Base-by-base conservation (phyloP, 1,140 invertebrate genomes). In the Ylistrum balloti region DNA sequence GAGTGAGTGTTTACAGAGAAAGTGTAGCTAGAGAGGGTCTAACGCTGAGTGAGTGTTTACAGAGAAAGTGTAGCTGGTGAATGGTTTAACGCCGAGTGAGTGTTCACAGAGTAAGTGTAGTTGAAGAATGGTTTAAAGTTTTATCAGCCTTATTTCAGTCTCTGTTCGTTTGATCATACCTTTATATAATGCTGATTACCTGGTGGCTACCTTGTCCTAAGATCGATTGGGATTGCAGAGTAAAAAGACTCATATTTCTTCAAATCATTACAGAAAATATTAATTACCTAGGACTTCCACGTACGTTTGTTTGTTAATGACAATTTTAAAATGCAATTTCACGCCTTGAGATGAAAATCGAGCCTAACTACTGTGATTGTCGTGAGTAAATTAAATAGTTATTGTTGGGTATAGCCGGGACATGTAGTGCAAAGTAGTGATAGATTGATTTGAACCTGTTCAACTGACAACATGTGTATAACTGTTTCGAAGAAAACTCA, bases 251-350 rank as follows among this genome's bases (percentile, higher is more conserved):
- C 56, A 74, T 74, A 74, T 74, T 74, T 74, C 56, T n/a, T 74
- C 3, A 1, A 28, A 74, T n/a, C 56, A 74, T 74, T 74, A 74
- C n/a, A 74, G 56, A n/a, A 74, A 74, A n/a, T 74, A 74, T 74
- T 74, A 74, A 74, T 74, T 74, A 74, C 56, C 56, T 28, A 2
- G n/a, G n/a, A 74, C 56, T 28, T 74, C n/a, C 56, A 1, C 28
- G 56, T 74, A n/a, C 22, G 56, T 74, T 74, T 74, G 56, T 74
- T 74, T 74, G 56, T 74, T 74, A 74, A 74, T 74, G 56, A 74
- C 28, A 74, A 74, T 74, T 74, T 28, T 45, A 74, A 74, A 74
- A 74, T 74, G 56, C 17, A 22, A 28, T 74, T 74, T 74, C 56
- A 74, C 56, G 56, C 56, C 56, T 74, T 2, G 56, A 74, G 56